phyloP scores from a whole-genome alignment of 2,888 invertebrate genomes.

The Noctuana brunneofusca region DNA sequence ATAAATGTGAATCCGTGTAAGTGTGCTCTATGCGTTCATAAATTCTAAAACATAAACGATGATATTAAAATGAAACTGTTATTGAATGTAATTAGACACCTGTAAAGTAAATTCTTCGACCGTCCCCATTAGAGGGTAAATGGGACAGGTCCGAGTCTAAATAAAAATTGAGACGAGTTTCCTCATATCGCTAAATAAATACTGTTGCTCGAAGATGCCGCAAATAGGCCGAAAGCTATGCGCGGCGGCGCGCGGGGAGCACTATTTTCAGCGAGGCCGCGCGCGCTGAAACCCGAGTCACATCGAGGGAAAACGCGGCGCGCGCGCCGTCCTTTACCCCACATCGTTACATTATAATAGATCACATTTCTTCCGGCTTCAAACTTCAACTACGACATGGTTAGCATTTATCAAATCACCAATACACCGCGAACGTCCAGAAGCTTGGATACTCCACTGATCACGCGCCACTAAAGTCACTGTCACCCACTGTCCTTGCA shows the following conservation, averaged over 20 bases:
- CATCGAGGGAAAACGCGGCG: constrained; percentile 51
- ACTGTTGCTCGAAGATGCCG: constrained; percentile 72
- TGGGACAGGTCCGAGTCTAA: constrained; percentile 71
- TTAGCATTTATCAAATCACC: constrained; percentile 13
- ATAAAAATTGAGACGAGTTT: constrained; percentile 75
- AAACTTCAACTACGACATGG: neutral
- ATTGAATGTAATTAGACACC: constrained; percentile 38
- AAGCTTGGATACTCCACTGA: constrained; percentile 59
- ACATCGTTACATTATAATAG: constrained; percentile 38
- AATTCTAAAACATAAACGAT: neutral
- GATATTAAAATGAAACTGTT: constrained; percentile 2
- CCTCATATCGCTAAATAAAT: constrained; percentile 80
- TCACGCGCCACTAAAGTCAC: constrained; percentile 42
- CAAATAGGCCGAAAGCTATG: constrained; percentile 72
- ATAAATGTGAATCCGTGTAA: neutral
- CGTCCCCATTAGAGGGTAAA: constrained; percentile 61
- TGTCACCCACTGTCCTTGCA: constrained; percentile 46
- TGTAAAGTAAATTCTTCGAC: constrained; percentile 31
- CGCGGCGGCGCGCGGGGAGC: constrained; percentile 48
- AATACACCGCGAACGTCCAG: constrained; percentile 48
- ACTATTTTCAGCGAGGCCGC: constrained; percentile 81
- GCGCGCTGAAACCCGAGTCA: constrained; percentile 77
- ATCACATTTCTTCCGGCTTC: constrained; percentile 40
- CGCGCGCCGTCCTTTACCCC: constrained; percentile 4
- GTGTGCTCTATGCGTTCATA: neutral